Percentiles rank a stretch among this genome's conserved stretches.
Conservation (phyloP, 1,140 invertebrate genomes). For the Hyles euphorbiae region DNA sequence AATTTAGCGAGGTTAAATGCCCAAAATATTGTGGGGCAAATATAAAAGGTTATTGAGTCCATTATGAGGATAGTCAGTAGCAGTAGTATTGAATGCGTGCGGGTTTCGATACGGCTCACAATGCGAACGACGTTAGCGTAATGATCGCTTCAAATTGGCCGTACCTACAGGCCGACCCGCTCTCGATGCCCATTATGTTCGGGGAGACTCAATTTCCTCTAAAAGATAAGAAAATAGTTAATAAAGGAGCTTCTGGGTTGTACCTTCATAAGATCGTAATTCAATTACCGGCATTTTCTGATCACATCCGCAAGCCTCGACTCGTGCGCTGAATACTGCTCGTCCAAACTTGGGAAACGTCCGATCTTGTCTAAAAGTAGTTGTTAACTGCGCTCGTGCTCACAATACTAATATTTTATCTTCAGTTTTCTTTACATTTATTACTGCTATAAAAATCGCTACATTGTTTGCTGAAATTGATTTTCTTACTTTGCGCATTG, state of each 20-base stretch:
- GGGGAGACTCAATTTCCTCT: constrained; percentile 5
- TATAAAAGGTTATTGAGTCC: background rate
- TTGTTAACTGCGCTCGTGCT: constrained; percentile 24
- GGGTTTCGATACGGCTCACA: constrained; percentile 5
- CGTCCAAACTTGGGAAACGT: constrained; percentile 12
- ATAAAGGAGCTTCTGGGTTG: constrained; percentile 1
- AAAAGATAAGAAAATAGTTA: constrained; percentile 5
- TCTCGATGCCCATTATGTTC: background rate
- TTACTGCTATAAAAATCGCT: constrained; percentile 1
- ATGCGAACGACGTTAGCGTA: constrained; percentile 1
- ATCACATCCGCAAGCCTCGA: constrained; percentile 2
- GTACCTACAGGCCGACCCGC: background rate
- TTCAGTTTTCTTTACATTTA: constrained; percentile 2
- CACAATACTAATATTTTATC: constrained; percentile 20
- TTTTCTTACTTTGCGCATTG: background rate
- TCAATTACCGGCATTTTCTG: constrained; percentile 21
- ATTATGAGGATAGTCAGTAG: constrained; percentile 1
- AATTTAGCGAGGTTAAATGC: too few species aligned
- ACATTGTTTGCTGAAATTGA: background rate
- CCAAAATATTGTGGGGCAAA: too few species aligned
- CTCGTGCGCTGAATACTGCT: constrained; percentile 25
- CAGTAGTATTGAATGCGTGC: background rate
- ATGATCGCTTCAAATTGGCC: constrained; percentile 5
- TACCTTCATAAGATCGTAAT: constrained; percentile 8
- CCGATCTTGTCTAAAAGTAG: constrained; percentile 17